phyloP scores from a whole-genome alignment of 35 echinoderm and acorn worm species.

The Patiria miniata region DNA sequence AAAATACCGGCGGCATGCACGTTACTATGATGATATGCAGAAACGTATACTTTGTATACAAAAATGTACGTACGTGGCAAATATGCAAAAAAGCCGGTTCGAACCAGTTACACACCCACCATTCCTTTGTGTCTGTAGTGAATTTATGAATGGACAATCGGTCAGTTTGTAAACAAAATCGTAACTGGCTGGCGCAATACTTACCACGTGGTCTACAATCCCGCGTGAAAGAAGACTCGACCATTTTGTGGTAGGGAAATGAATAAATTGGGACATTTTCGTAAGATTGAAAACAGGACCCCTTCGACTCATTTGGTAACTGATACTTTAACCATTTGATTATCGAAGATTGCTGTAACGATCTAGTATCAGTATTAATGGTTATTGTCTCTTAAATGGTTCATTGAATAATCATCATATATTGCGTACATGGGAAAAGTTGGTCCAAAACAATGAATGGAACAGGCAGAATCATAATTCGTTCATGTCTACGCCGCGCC shows the following conservation, averaged over 20 bases:
- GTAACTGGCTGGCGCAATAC: constrained; percentile 9
- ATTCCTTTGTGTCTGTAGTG: not conserved
- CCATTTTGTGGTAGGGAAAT: not conserved
- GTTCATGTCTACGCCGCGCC: no score
- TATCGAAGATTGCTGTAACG: no score
- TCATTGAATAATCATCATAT: no score
- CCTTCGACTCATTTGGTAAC: no score
- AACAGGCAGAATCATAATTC: no score
- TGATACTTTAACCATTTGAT: no score
- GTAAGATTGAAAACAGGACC: no score
- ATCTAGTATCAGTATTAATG: no score
- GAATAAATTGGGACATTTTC: no score
- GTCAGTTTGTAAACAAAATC: not conserved
- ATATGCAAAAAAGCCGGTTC: constrained; percentile 11
- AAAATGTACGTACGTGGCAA: not conserved
- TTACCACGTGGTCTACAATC: not conserved
- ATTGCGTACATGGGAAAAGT: no score
- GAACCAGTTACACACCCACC: not conserved
- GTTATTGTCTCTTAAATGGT: no score
- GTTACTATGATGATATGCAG: not conserved
- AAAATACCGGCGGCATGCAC: not conserved
- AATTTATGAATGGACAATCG: not conserved
- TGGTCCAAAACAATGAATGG: no score
- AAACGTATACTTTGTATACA: not conserved
- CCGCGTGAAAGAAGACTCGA: constrained; percentile 3